phyloP scores from a whole-genome alignment of 2,113 vertebrate species.

The Rhagologus leucostigma region DNA sequence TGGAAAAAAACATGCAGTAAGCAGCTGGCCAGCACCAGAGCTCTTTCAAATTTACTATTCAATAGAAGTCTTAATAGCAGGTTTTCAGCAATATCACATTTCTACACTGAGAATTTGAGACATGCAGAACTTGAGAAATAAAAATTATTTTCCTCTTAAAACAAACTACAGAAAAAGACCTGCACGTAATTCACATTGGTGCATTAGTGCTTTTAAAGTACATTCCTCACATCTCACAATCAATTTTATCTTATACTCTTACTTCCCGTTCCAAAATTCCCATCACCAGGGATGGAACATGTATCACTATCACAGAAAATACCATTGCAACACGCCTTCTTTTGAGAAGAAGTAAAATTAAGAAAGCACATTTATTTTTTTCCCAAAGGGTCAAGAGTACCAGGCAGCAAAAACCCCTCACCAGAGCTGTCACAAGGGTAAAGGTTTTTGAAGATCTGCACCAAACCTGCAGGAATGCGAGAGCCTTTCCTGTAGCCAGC shows the following conservation, averaged over 20 bases:
- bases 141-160: neutral
- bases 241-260: neutral
- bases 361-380: neutral
- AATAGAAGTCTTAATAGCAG: neutral
- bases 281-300: rapidly evolving
- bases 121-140: neutral
- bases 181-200: neutral
- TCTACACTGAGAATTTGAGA: neutral
- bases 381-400: neutral
- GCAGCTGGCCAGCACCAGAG: neutral
- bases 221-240: neutral
- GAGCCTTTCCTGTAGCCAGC: neutral
- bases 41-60: neutral
- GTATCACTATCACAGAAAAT: neutral
- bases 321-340: neutral
- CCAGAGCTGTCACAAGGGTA: neutral
- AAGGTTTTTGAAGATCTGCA: neutral
- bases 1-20: neutral
- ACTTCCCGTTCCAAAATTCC: neutral
- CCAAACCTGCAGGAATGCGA: neutral
- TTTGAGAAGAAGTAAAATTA: neutral
- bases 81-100: neutral
- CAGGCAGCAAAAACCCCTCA: neutral
- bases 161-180: neutral
- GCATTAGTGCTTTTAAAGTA: neutral